A percentile compares a stretch with the other conserved stretches of the same genome.
phyloP scores from a whole-genome alignment of 1,140 invertebrate genomes.

The Nymphalis io region DNA sequence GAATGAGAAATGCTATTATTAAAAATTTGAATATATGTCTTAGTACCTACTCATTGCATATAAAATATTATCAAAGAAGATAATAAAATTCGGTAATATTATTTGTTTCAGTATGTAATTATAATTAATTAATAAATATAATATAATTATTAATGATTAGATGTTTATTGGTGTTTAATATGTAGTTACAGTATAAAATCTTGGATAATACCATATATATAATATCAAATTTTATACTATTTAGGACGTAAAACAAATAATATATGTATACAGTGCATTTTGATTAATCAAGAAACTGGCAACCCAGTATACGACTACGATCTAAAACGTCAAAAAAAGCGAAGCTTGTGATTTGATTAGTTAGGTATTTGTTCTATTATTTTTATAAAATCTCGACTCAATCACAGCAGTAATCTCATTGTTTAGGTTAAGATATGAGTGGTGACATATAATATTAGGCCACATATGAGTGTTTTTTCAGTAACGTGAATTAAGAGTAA shows the following conservation, averaged over 20 bases:
- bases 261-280: not conserved
- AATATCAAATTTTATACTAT: too few relatives aligned
- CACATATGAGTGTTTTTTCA: constrained; percentile 21
- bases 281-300: not conserved
- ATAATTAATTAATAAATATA: too few relatives aligned
- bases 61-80: too few relatives aligned
- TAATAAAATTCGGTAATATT: too few relatives aligned
- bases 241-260: not conserved
- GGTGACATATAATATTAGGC: not conserved
- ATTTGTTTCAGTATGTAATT: too few relatives aligned
- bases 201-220: too few relatives aligned
- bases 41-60: too few relatives aligned
- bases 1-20: too few relatives aligned
- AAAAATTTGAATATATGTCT: too few relatives aligned
- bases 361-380: constrained; percentile 45
- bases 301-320: not conserved
- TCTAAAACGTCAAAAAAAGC: constrained; percentile 20
- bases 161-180: too few relatives aligned
- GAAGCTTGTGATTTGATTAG: constrained; percentile 32
- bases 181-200: too few relatives aligned
- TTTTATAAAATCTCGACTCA: constrained; percentile 59
- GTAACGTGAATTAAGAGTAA: constrained; percentile 15
- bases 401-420: constrained; percentile 56
- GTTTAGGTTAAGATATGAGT: constrained; percentile 36
- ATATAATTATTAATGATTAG: too few relatives aligned